Base-by-base conservation (phyloP, 37 sponge, comb jelly and placozoan genomes). In the Cladorhizidae sp. region DNA sequence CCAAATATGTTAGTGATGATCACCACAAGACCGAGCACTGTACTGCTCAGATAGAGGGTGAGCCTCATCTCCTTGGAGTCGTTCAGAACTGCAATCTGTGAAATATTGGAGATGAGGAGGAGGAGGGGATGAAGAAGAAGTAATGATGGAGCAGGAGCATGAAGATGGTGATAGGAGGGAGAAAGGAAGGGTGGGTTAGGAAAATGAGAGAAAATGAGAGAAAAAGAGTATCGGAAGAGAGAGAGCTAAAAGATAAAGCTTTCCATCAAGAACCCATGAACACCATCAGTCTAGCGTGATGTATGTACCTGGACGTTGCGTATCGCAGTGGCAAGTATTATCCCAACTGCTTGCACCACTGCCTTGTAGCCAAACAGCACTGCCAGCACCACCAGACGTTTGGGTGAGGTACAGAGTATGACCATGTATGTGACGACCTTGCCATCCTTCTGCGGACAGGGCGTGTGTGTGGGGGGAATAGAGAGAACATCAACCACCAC, bases 291-390 rank as follows among this genome's bases (percentile, higher is more conserved):
- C 9, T 29, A 26, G 6, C 59, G 26, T 58, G 3, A 26, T 21
- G 59, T 2, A 52, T 9, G 18, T 22, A 75, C 76, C 65, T 76
- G 69, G 1, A 85, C 64, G 3, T 76, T 87, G 31, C 87, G 45
- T 20, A 80, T 80, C 42, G 70, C 49, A 40, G 80, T 55, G 28
- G 87, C 87, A 0, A 87, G 81, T 49, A 80, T 36, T n/a, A 87
- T 17, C 14, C 81, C 87, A 40, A 70, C 74, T 1, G 51, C 70
- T 58, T 87, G 87, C 38, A 87, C 18, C n/a, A 87, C 11, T 1
- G 59, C 87, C 35, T 80, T 87, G 33, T 74, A 87, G 8, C 87
- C 87, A 68, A 78, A 87, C 15, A 87, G 59, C 23, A 87, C 21
- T 14, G 58, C 70, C 32, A 80, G 55, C 76, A 67, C 75, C 3